Evolutionary conservation across 2,113 vertebrate genomes (phyloP), one percentile per base, ranked within the genome.

Genomic region (Synodontis membranacea): DNA sequence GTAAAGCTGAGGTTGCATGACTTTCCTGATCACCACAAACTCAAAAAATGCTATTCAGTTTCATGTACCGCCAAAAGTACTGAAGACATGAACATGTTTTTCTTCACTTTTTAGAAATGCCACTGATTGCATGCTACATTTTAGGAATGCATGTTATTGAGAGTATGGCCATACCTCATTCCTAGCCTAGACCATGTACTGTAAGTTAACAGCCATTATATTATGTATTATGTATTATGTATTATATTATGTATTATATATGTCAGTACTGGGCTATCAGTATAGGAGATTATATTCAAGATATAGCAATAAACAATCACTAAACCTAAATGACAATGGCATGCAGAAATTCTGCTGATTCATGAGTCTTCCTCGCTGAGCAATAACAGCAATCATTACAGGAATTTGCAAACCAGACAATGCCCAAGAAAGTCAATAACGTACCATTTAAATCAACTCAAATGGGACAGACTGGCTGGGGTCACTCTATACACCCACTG

Each of bases 381-480:
- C n/a, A 64, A 34, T 86, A 86, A 90, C 90, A 87, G 86, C 88
- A 91, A 91, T 93, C 90, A 94, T 92, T 93, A 92, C 93, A 92
- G 86, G 54, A 82, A 86, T 88, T 90, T 80, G 79, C 66, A 80
- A 82, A 28, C 8, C 78, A 91, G 92, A 89, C 91, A 93, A 91
- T 88, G 88, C 86, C 88, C 90, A 88, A 86, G 88, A 94, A 93
- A 93, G 91, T 90, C 92, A 95, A 94, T 95, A 95, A 93, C 46
- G 80, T 70, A 72, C 83, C 89, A 84, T 92, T 94, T 95, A 95
- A 95, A 95, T 96, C 95, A 96, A 89, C 60, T 50, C 62, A 87
- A 93, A 93, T 89, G 91, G 90, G 94, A 93, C 94, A 93, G 93
- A 89, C 89, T 91, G 83, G 89, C 87, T 91, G 92, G 91, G 91